These are phyloP conservation scores for Ricordea florida DNA, from an alignment of 92 coral and sea anemone genomes.

Conservation along the genomic window DNA sequence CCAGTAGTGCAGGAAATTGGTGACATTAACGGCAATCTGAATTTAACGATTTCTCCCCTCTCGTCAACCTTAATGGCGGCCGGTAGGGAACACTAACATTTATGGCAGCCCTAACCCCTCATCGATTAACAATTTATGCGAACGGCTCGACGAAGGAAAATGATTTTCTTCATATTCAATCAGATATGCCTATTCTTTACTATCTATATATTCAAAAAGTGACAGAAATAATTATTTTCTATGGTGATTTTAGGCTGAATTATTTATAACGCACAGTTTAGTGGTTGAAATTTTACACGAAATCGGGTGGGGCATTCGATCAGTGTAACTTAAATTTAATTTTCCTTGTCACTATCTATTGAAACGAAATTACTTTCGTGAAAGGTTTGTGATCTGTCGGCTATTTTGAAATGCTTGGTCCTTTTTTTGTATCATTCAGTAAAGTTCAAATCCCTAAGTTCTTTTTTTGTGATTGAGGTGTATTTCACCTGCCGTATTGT, in stretches of 20 bases:
- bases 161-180: not conserved
- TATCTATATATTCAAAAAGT: not conserved
- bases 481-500: slow-evolving; percentile 24
- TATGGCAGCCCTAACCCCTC: too few species aligned
- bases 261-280: slow-evolving; percentile 22
- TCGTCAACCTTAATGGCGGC: not conserved
- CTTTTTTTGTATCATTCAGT: too few species aligned
- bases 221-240: slow-evolving; percentile 16
- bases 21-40: not conserved
- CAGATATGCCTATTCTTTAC: not conserved
- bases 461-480: too few species aligned
- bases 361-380: not conserved
- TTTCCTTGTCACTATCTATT: not conserved
- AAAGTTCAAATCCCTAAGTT: too few species aligned
- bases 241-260: slow-evolving; percentile 13
- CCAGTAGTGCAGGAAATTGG: not conserved
- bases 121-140: too few species aligned
- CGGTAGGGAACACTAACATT: too few species aligned
- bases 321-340: not conserved
- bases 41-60: slow-evolving; percentile 1
- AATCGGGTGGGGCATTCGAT: slow-evolving; percentile 12
- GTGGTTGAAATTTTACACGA: not conserved
- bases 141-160: not conserved
- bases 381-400: too few species aligned
- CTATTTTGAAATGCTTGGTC: too few species aligned